Base-by-base conservation (phyloP, 2,113 vertebrate genomes). In the Emydura subglobosa region DNA sequence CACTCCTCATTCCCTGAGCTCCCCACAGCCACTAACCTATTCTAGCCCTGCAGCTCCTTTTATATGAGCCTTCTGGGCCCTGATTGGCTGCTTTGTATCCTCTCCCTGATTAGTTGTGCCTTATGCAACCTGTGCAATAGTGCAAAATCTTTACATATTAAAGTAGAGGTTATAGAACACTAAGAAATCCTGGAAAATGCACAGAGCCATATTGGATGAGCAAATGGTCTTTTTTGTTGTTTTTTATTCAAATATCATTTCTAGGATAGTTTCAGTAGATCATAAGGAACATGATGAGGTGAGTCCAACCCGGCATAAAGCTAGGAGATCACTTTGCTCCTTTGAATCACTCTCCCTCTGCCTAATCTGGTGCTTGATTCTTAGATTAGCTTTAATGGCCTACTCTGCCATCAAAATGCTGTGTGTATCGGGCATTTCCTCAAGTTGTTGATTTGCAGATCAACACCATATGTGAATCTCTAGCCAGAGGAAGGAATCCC, bases 161-260 rank as follows among this genome's bases (percentile, higher is more conserved):
- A 39, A 68, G 34, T 68, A 72, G 17, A 72, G 65, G n/a, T 29
- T 59, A 31, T 68, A n/a, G 34, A 68, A 68, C 17, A 21, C 19
- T 9, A 68, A n/a, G 34, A 68, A 68, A 68, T 42, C 0, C 1
- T 31, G 55, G 2, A 10, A 57, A 80, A 50, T 0, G 14, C 2
- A 4, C 0, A 5, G 2, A 16, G 39, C 5, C 50, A 51, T 29
- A n/a, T 42, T 2, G 83, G 68, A 79, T 0, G 0, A 16, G 49
- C 6, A 57, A 34, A 19, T 53, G 34, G 13, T 14, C 2, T 2
- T 0, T 76, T 44, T 19, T 55, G 16, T 55, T 76, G 21, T 12
- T 53, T 53, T 3, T 53, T 53, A 53, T 44, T 76, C 22, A 27
- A 27, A 44, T 76, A 76, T 76, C 7, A 13, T 9, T 1, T 5